These are phyloP conservation scores for Aphelenchoides fujianensis DNA, from an alignment of 1,140 invertebrate genomes.

Conservation along the genomic window DNA sequence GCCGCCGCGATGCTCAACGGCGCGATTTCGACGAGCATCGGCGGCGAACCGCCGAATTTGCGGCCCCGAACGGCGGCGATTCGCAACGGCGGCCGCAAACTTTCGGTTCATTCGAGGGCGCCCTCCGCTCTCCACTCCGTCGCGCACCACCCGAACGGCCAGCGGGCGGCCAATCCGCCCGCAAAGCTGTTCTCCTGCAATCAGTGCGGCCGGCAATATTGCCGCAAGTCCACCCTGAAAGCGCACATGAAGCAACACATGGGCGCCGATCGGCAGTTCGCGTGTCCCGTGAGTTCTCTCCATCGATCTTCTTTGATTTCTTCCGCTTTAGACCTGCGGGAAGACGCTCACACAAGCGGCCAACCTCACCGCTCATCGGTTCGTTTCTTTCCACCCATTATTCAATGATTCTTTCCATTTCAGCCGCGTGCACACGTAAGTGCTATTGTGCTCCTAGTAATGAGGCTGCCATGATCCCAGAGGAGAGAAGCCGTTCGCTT, in stretches of 20 bases:
- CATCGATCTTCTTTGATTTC: neutral
- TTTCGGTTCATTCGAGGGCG: neutral
- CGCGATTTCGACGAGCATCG: neutral
- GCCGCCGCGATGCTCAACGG: neutral
- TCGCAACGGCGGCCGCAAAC: neutral
- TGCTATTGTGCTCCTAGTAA: too few relatives aligned
- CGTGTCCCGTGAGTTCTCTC: conserved; percentile 40
- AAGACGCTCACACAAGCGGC: conserved; percentile 72
- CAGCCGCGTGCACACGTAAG: too few relatives aligned
- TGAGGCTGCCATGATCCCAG: conserved; percentile 70
- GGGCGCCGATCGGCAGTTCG: conserved; percentile 46
- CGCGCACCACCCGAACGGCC: too few relatives aligned
- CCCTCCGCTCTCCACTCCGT: too few relatives aligned
- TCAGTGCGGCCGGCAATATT: conserved; percentile 29
- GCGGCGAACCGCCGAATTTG: neutral
- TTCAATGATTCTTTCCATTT: too few relatives aligned
- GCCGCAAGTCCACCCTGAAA: conserved; percentile 53
- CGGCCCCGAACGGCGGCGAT: neutral
- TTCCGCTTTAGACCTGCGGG: conserved; percentile 67
- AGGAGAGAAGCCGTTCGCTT: conserved; percentile 77
- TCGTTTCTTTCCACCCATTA: too few relatives aligned
- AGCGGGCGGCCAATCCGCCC: neutral
- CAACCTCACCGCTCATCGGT: conserved; percentile 71
- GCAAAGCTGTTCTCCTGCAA: neutral
- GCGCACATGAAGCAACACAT: conserved; percentile 52